Evolutionary conservation across 2,797 vertebrate species (phyloP).

Genomic region (Etheostoma nigrum): DNA sequence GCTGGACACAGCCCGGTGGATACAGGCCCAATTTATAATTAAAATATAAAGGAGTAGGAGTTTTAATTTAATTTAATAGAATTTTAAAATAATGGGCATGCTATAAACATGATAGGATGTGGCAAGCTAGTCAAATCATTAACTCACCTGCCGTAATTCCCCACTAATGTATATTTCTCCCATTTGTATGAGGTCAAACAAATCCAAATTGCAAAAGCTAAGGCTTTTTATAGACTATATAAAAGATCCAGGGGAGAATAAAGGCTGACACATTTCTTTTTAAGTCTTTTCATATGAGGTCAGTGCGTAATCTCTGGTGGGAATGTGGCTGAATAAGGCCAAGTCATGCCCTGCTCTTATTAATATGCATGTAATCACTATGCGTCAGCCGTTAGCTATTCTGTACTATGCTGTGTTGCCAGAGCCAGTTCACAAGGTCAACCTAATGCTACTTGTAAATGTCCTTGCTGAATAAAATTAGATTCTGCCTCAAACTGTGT

Average conservation of each 20-base stretch:
- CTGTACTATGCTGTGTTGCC: constrained; percentile 58
- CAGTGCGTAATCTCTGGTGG: constrained; percentile 64
- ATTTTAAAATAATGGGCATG: constrained; percentile 18
- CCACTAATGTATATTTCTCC: constrained; percentile 18
- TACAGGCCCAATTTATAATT: constrained; percentile 33
- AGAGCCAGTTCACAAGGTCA: constrained; percentile 73
- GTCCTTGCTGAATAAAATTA: constrained; percentile 77
- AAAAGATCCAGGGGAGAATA: constrained; percentile 56
- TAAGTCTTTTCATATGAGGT: constrained; percentile 58
- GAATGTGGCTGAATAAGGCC: constrained; percentile 72
- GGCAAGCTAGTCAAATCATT: neutral
- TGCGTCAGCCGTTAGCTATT: constrained; percentile 64
- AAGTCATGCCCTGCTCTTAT: constrained; percentile 66
- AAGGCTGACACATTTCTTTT: constrained; percentile 65
- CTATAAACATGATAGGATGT: constrained; percentile 3
- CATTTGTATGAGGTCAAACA: constrained; percentile 33
- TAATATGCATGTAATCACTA: constrained; percentile 70
- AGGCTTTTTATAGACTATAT: constrained; percentile 48
- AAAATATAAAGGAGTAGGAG: constrained; percentile 8
- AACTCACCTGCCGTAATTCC: constrained; percentile 20
- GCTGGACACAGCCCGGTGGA: constrained; percentile 50
- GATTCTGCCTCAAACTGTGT: constrained; percentile 63
- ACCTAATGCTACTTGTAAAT: constrained; percentile 72
- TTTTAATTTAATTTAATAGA: constrained; percentile 36
- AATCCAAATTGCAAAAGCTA: constrained; percentile 25